Evolutionary conservation across 2,888 invertebrate genomes (phyloP).

Genomic region (Napeogenes sylphis): DNA sequence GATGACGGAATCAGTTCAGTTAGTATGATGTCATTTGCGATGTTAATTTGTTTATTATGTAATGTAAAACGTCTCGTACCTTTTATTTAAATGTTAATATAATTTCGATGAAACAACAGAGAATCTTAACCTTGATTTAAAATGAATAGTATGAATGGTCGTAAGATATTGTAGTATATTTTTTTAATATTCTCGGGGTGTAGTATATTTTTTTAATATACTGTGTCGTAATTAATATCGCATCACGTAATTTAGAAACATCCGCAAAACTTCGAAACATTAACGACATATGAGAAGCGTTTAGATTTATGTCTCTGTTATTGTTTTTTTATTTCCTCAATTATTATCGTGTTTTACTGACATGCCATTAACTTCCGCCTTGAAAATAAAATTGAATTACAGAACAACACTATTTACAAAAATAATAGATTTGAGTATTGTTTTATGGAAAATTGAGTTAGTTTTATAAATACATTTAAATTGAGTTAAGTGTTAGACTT

Average conservation of each 20-base stretch:
- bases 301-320: neutral
- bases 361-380: neutral
- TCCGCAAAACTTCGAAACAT: neutral
- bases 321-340: neutral
- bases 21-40: neutral
- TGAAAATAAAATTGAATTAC: neutral
- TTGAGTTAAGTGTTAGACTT: too few relatives aligned
- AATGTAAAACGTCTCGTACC: neutral
- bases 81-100: too few relatives aligned
- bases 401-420: too few relatives aligned
- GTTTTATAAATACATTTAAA: too few relatives aligned
- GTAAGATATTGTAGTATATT: neutral
- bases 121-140: too few relatives aligned
- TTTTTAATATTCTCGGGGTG: neutral
- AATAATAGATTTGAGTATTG: too few relatives aligned
- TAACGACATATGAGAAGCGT: neutral
- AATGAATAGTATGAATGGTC: neutral
- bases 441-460: too few relatives aligned
- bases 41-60: neutral
- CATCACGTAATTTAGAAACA: neutral
- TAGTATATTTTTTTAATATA: neutral
- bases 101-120: too few relatives aligned
- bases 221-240: too few relatives aligned
- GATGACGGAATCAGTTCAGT: neutral
- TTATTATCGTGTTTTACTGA: neutral